Evolutionary conservation across 2,797 vertebrate species (phyloP).

Genomic region (Zalophus californianus): DNA sequence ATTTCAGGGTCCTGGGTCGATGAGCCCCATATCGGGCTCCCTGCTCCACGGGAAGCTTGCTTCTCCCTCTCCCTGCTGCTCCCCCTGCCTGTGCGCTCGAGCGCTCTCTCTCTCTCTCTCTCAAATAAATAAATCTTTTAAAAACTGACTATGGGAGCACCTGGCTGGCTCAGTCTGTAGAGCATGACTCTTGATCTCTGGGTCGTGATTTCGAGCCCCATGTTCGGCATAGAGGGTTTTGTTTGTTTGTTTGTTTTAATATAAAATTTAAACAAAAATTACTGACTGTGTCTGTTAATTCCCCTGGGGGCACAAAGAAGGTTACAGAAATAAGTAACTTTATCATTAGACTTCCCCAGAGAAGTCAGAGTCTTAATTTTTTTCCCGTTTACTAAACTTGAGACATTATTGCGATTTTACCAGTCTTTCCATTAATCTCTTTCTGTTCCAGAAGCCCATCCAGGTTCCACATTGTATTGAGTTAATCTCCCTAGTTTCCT

Average conservation of each 20-base stretch:
- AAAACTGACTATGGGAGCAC: background rate
- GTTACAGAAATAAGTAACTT: background rate
- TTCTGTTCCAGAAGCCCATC: background rate
- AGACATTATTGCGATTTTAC: conserved; percentile 35
- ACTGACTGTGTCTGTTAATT: background rate
- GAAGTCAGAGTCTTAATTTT: background rate
- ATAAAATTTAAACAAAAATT: background rate
- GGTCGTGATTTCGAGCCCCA: background rate
- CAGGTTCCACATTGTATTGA: background rate
- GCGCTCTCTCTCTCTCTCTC: background rate
- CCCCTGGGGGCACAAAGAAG: background rate
- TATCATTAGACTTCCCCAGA: background rate
- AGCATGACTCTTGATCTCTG: background rate
- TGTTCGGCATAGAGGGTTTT: background rate
- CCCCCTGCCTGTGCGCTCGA: too few relatives aligned
- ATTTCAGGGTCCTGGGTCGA: too few relatives aligned
- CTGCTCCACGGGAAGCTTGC: background rate
- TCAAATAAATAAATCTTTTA: background rate
- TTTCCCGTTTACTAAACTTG: background rate
- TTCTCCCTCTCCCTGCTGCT: background rate
- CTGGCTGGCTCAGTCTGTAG: background rate
- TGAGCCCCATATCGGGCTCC: too few relatives aligned
- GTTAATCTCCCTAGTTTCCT: background rate
- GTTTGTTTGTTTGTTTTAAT: too few relatives aligned
- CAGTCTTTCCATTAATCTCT: conserved; percentile 10